A percentile compares a stretch with the other conserved stretches of the same genome.
Conservation (phyloP, 92 coral and sea anemone genomes). For the Phenganax subtilis region DNA sequence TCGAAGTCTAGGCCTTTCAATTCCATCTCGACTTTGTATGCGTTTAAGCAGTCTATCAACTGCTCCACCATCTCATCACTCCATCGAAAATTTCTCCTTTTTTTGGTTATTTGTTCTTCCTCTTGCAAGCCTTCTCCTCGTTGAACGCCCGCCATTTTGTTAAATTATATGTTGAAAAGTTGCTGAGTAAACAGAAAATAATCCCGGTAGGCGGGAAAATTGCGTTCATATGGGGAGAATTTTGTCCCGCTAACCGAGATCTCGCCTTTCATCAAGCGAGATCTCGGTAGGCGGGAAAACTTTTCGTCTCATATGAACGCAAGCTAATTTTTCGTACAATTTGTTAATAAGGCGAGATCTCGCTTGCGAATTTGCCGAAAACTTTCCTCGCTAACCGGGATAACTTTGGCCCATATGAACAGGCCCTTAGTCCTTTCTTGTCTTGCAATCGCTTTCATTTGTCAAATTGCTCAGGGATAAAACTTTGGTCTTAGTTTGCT, state of each 20-base stretch:
- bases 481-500: too few relatives aligned
- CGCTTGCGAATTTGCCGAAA: constrained; percentile 18
- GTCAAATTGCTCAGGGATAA: too few relatives aligned
- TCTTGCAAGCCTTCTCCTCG: too few relatives aligned
- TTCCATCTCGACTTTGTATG: not conserved
- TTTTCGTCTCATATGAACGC: constrained; percentile 13
- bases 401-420: constrained; percentile 32
- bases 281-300: constrained; percentile 2
- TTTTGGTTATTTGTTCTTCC: not conserved
- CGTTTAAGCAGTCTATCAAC: constrained; percentile 33
- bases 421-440: too few relatives aligned
- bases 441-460: too few relatives aligned
- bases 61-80: constrained; percentile 17
- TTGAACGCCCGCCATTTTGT: too few relatives aligned
- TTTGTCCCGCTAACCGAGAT: not conserved
- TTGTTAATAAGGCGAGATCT: not conserved
- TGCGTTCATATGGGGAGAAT: not conserved
- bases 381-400: constrained; percentile 32
- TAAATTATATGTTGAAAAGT: not conserved
- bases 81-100: constrained; percentile 34
- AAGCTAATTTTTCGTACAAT: not conserved
- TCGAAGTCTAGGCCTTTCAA: constrained; percentile 22
- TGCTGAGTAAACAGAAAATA: not conserved
- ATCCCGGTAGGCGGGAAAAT: constrained; percentile 6
- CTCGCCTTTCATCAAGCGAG: constrained; percentile 3